Percentiles rank a stretch among this genome's conserved stretches.
Conservation (phyloP, 2,888 invertebrate species). For the Philonicus albiceps region DNA sequence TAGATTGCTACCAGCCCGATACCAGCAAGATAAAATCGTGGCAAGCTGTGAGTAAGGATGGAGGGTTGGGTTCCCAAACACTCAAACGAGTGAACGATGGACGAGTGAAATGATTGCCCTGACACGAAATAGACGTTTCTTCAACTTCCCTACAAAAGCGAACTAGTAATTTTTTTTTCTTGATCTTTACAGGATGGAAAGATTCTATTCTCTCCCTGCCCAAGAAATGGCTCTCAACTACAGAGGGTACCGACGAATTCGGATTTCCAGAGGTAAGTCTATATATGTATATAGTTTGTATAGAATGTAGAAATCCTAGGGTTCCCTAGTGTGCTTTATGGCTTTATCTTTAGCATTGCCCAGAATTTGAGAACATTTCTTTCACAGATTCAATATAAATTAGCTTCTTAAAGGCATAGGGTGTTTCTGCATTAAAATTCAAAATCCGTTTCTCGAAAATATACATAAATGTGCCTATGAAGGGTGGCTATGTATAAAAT, state of each 20-base stretch:
- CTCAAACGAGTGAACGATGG: neutral
- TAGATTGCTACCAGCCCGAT: neutral
- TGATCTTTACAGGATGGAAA: slow-evolving; percentile 73
- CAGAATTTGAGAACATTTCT: neutral
- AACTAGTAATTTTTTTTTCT: slow-evolving; percentile 27
- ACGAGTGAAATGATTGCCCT: slow-evolving; percentile 12
- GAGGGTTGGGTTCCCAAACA: neutral
- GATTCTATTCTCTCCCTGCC: slow-evolving; percentile 76
- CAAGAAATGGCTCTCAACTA: slow-evolving; percentile 72
- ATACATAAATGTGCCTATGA: neutral
- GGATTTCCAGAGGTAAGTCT: slow-evolving; percentile 64
- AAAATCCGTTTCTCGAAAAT: slow-evolving; percentile 28
- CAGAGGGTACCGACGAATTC: slow-evolving; percentile 61
- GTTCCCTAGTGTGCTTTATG: neutral
- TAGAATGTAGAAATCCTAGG: neutral
- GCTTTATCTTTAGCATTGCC: slow-evolving; percentile 5
- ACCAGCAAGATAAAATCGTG: neutral
- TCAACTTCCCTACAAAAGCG: neutral
- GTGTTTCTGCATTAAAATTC: slow-evolving; percentile 40
- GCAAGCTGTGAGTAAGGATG: neutral
- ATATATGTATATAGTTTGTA: neutral
- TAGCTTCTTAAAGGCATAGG: neutral
- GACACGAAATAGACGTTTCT: neutral
- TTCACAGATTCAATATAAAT: slow-evolving; percentile 6
- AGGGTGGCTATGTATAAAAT: neutral